Percentiles rank a stretch among this genome's conserved stretches.
Conservation (phyloP, 2,797 vertebrate species). For the Remorina albescens region DNA sequence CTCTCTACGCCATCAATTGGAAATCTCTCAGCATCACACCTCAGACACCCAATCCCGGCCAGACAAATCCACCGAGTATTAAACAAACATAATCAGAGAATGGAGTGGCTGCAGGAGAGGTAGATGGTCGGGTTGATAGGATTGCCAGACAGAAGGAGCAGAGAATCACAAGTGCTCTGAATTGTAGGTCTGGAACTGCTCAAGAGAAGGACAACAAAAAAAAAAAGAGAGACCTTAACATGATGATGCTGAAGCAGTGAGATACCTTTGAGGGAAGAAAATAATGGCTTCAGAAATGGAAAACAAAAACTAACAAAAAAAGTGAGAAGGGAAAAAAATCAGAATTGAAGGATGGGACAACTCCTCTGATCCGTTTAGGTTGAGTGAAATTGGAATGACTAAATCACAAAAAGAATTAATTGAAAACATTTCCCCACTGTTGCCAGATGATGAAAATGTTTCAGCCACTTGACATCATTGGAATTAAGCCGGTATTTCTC, state of each 20-base stretch:
- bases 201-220: not conserved
- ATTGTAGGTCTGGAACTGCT: conserved; percentile 64
- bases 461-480: conserved; percentile 75
- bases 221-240: conserved; percentile 15
- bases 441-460: conserved; percentile 78
- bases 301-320: conserved; percentile 59
- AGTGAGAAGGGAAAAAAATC: not conserved
- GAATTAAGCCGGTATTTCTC: conserved; percentile 59
- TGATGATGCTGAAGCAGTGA: conserved; percentile 58
- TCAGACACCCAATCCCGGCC: conserved; percentile 76
- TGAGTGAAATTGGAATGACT: conserved; percentile 59
- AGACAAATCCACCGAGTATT: conserved; percentile 84
- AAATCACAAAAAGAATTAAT: conserved; percentile 73
- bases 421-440: conserved; percentile 63
- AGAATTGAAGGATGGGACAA: conserved; percentile 41
- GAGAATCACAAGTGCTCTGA: conserved; percentile 76
- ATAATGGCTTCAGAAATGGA: conserved; percentile 39
- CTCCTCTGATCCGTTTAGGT: conserved; percentile 37
- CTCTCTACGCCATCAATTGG: conserved; percentile 77
- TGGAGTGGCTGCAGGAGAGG: conserved; percentile 79
- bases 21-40: conserved; percentile 76
- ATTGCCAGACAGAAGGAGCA: conserved; percentile 68
- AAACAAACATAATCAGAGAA: conserved; percentile 87
- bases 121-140: conserved; percentile 79
- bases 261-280: conserved; percentile 48